Evolutionary conservation across 2,797 vertebrate genomes (phyloP), one percentile per base, ranked within the genome.

Genomic region (Salarias fasciatus): DNA sequence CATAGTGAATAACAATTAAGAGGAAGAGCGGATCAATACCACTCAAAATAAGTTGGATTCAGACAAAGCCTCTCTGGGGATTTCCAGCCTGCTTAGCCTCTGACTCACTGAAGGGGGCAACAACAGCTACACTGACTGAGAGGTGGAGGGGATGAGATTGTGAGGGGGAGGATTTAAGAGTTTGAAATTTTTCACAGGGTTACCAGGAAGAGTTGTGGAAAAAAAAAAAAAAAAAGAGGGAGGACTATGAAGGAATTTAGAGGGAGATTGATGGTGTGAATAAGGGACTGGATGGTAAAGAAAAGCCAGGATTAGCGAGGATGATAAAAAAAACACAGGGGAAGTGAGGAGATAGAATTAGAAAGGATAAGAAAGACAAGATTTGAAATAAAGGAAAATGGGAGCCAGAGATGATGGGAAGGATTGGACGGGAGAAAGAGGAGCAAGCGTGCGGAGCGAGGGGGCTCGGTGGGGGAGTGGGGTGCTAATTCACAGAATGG

Each of bases 1-100:
- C 94, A 95, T 94, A 94, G 92, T 93, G 94, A 95, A 94, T 96
- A 95, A 95, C 94, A 95, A 96, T 96, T 94, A 95, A 89, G 92
- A 92, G 78, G 82, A 90, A 88, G 59, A 73, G 48, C 14, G 91
- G 94, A 95, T 98, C 95, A 89, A 97, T 99, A 86, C 88, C 91
- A 93, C 93, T 95, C 93, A 92, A 95, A 96, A 96, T 94, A 94
- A 86, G 86, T 77, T 90, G 89, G 92, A 90, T 91, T 91, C 90
- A 91, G 90, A 93, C 91, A 91, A 92, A 93, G 87, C 89, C 82
- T 94, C 63, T 83, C 81, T 24, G 79, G 86, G 87, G 79, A 83
- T 77, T 90, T 86, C 73, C 62, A 69, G 44, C 55, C 57, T 49
- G 71, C 75, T 75, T 76, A 74, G 79, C 76, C 75, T 86, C 74